Evolutionary conservation across 1,140 invertebrate species (phyloP).

Genomic region (Bombus picipes): DNA sequence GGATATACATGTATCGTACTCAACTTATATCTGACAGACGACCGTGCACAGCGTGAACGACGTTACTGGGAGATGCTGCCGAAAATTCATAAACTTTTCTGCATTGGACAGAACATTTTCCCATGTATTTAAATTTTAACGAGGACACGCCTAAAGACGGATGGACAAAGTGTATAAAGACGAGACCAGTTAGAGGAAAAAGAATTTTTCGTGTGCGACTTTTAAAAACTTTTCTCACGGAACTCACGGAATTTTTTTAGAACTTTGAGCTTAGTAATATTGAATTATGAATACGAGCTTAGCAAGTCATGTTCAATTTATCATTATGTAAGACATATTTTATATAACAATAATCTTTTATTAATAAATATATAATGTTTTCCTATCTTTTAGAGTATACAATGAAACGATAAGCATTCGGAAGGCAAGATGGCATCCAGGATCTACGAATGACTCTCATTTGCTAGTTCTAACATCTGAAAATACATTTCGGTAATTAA

Average conservation of each 20-base stretch:
- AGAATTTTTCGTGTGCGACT: not conserved
- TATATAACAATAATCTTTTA: not conserved
- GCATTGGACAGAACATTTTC: not conserved
- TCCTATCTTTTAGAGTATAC: conserved; percentile 80
- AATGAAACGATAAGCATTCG: conserved; percentile 85
- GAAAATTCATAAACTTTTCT: not conserved
- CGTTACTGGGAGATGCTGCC: not conserved
- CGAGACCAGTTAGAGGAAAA: not conserved
- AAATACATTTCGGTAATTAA: conserved; percentile 89
- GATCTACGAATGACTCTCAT: conserved; percentile 89
- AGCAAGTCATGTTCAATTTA: no score
- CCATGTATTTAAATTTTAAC: conserved; percentile 6
- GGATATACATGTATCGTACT: not conserved
- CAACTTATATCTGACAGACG: not conserved
- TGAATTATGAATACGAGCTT: no score
- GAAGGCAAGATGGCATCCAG: conserved; percentile 92
- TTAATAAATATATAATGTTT: not conserved
- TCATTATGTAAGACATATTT: no score
- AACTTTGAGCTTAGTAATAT: no score
- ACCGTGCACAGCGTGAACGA: not conserved
- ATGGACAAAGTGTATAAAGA: not conserved
- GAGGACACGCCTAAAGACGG: not conserved
- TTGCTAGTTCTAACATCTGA: conserved; percentile 91
- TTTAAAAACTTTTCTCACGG: not conserved
- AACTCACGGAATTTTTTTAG: not conserved